phyloP scores from a whole-genome alignment of 2,888 invertebrate genomes.

The Leuctra nigra region DNA sequence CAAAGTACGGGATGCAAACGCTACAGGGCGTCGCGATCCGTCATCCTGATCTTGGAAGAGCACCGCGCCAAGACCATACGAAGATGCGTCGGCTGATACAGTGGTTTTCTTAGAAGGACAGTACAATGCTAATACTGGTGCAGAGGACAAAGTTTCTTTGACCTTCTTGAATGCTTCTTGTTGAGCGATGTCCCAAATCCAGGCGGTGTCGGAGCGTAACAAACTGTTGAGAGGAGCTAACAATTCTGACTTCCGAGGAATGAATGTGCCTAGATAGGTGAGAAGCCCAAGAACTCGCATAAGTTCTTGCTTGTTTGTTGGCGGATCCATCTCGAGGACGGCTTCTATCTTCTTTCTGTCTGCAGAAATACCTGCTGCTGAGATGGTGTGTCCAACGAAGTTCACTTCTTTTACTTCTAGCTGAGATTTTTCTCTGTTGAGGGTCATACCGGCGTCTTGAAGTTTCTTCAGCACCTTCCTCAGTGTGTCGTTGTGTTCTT shows the following conservation, averaged over 20 bases:
- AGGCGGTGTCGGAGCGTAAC: not conserved
- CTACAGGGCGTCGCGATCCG: constrained; percentile 21
- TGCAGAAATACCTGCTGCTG: constrained; percentile 22
- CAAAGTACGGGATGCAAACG: constrained; percentile 26
- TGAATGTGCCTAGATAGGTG: constrained; percentile 26
- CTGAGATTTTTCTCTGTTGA: constrained; percentile 32
- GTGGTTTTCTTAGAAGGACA: constrained; percentile 22
- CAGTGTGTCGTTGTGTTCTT: constrained; percentile 29
- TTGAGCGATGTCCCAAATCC: not conserved
- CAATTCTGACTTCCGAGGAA: constrained; percentile 11
- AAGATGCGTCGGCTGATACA: constrained; percentile 28
- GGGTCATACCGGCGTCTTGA: constrained; percentile 29
- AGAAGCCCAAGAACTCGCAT: constrained; percentile 28
- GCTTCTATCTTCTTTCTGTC: constrained; percentile 22
- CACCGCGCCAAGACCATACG: constrained; percentile 27
- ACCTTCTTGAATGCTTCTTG: not conserved
- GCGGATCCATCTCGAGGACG: constrained; percentile 25
- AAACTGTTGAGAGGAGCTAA: constrained; percentile 7
- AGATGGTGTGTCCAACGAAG: not conserved
- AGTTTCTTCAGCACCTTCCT: constrained; percentile 27
- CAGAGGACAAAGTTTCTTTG: constrained; percentile 6
- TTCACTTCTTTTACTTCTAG: constrained; percentile 17
- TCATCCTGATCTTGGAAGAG: constrained; percentile 24
- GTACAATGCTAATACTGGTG: constrained; percentile 19
- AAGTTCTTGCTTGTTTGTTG: constrained; percentile 26